A percentile compares a stretch with the other conserved stretches of the same genome.
These are phyloP conservation scores for Papilio polyxenes DNA, from an alignment of 1,140 invertebrate genomes.

Conservation along the genomic window DNA sequence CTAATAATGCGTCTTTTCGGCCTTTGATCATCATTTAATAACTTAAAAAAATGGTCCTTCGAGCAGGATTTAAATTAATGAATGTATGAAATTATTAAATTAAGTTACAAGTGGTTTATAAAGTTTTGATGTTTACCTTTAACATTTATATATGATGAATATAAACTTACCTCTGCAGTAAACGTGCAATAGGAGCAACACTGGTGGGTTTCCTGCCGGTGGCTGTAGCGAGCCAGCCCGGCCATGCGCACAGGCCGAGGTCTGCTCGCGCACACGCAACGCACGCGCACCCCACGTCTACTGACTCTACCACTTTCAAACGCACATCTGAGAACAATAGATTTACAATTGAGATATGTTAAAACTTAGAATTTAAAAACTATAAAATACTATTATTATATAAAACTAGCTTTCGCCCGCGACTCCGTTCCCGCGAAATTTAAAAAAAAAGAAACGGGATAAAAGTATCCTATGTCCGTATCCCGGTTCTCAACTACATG, in stretches of 20 bases:
- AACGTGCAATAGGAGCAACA: conserved; percentile 59
- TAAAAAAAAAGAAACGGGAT: too few species aligned
- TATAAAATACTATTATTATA: too few species aligned
- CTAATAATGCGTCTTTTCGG: conserved; percentile 63
- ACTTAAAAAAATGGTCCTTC: background rate
- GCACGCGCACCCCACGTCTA: conserved; percentile 70
- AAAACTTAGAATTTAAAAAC: background rate
- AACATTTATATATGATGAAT: too few species aligned
- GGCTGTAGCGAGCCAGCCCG: conserved; percentile 56
- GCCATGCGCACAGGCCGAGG: conserved; percentile 67
- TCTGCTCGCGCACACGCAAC: conserved; percentile 71
- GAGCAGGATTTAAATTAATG: too few species aligned
- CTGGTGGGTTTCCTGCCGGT: conserved; percentile 45
- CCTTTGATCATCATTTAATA: conserved; percentile 65
- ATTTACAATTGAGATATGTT: background rate
- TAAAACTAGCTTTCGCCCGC: too few species aligned
- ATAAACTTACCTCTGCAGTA: conserved; percentile 59
- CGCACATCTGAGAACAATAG: conserved; percentile 59
- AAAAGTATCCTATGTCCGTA: too few species aligned
- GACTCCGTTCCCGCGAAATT: too few species aligned
- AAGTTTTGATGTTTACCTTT: too few species aligned
- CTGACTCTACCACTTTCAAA: conserved; percentile 64
- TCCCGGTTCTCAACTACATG: too few species aligned
- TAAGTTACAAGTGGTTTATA: too few species aligned
- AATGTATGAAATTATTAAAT: too few species aligned